A percentile compares a stretch with the other conserved stretches of the same genome.
phyloP scores from a whole-genome alignment of 2,888 invertebrate genomes.

The Platerodrilus igneus region DNA sequence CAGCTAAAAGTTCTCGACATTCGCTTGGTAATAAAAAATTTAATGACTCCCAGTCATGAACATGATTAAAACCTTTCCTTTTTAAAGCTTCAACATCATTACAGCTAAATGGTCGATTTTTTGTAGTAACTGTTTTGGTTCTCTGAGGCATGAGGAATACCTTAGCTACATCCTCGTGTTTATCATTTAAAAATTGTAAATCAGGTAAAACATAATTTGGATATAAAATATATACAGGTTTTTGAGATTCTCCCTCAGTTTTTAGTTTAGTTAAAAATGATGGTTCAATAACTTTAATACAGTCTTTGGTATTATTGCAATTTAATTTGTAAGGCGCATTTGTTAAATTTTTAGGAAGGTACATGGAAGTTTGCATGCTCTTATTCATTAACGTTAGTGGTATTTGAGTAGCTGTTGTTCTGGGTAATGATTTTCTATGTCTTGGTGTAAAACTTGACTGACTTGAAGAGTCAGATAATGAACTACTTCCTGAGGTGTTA shows the following conservation, averaged over 20 bases:
- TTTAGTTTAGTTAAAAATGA: slow-evolving; percentile 66
- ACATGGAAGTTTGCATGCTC: slow-evolving; percentile 69
- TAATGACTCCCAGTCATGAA: slow-evolving; percentile 90
- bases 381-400: slow-evolving; percentile 60
- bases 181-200: slow-evolving; percentile 68
- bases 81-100: slow-evolving; percentile 78
- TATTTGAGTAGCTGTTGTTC: slow-evolving; percentile 32
- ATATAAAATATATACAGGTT: slow-evolving; percentile 84
- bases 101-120: slow-evolving; percentile 66
- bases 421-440: slow-evolving; percentile 4
- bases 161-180: slow-evolving; percentile 51
- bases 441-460: slow-evolving; percentile 16
- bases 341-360: slow-evolving; percentile 43
- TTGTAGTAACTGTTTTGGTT: slow-evolving; percentile 45
- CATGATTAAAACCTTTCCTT: slow-evolving; percentile 76
- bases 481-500: slow-evolving; percentile 21
- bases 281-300: slow-evolving; percentile 62
- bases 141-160: slow-evolving; percentile 70
- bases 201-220: slow-evolving; percentile 88
- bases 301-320: slow-evolving; percentile 40
- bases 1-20: slow-evolving; percentile 71
- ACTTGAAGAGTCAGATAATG: slow-evolving; percentile 28
- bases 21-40: slow-evolving; percentile 83
- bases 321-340: slow-evolving; percentile 37
- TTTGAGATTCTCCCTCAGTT: slow-evolving; percentile 50